Conservation (phyloP, 2,888 invertebrate genomes). For the Limnephilus marmoratus region DNA sequence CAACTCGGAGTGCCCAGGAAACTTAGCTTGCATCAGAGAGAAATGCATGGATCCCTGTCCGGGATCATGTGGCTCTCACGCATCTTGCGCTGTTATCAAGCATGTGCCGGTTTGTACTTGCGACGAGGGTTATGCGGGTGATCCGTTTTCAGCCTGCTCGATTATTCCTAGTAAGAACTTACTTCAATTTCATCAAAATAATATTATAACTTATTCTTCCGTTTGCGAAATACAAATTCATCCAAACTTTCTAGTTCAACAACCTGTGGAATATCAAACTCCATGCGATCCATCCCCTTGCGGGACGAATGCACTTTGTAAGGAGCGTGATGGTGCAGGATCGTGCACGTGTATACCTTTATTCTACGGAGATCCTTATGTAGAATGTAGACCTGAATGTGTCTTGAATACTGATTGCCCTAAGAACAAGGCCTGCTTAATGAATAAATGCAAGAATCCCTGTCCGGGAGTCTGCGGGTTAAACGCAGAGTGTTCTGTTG, state of each 20-base stretch:
- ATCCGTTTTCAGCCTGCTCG: constrained; percentile 88
- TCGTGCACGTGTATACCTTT: constrained; percentile 89
- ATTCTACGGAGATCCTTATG: constrained; percentile 91
- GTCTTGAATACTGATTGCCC: constrained; percentile 91
- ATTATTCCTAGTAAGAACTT: constrained; percentile 77
- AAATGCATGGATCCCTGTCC: constrained; percentile 86
- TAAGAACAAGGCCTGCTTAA: constrained; percentile 85
- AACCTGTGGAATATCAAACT: constrained; percentile 76
- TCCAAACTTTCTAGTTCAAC: constrained; percentile 72
- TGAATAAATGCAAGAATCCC: constrained; percentile 90
- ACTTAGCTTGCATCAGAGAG: constrained; percentile 84
- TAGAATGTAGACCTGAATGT: constrained; percentile 92
- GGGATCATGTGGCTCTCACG: constrained; percentile 85
- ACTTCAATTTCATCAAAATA: constrained; percentile 33
- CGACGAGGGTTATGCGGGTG: constrained; percentile 83
- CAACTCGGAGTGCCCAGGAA: constrained; percentile 84
- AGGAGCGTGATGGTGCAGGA: constrained; percentile 87
- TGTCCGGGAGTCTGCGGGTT: constrained; percentile 90
- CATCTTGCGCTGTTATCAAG: constrained; percentile 83
- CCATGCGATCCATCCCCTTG: constrained; percentile 92
- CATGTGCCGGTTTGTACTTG: constrained; percentile 87
- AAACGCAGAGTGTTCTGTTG: constrained; percentile 89
- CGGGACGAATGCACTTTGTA: constrained; percentile 91
- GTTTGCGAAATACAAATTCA: constrained; percentile 16
- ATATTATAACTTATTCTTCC: background rate